These are phyloP conservation scores for Silurus lanzhouensis DNA, from an alignment of 2,797 vertebrate species.

Conservation along the genomic window DNA sequence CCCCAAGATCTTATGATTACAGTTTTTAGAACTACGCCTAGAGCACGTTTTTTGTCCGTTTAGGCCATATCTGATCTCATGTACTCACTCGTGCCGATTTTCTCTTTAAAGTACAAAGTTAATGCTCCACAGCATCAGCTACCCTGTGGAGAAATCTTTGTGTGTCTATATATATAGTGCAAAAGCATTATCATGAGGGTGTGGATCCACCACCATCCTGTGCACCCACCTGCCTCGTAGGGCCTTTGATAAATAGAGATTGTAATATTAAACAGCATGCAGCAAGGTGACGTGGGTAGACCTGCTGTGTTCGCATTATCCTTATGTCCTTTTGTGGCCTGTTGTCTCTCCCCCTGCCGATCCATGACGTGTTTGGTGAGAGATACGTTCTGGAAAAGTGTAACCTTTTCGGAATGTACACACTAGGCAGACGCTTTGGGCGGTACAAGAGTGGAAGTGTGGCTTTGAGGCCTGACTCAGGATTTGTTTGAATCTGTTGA, in stretches of 20 bases:
- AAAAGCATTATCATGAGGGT: conserved; percentile 36
- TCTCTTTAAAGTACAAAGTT: conserved; percentile 39
- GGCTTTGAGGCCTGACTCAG: neutral
- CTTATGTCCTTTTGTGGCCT: conserved; percentile 37
- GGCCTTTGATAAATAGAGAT: conserved; percentile 38
- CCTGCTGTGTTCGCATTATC: conserved; percentile 30
- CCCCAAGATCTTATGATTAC: neutral
- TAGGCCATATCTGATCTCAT: conserved; percentile 23
- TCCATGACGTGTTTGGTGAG: conserved; percentile 31
- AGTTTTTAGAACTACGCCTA: neutral
- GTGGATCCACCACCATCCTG: conserved; percentile 9
- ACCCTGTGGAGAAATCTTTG: conserved; percentile 10
- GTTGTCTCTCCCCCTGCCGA: conserved; percentile 33
- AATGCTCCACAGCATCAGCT: conserved; percentile 14
- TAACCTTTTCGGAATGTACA: conserved; percentile 9
- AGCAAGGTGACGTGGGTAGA: conserved; percentile 23
- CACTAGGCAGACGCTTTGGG: neutral
- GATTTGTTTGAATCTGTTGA: neutral
- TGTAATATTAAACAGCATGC: conserved; percentile 15
- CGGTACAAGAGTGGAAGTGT: neutral
- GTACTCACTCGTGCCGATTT: conserved; percentile 35
- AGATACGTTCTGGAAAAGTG: conserved; percentile 25
- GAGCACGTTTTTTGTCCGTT: neutral
- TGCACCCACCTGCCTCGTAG: neutral
- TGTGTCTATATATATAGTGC: conserved; percentile 1